Base-by-base conservation (phyloP, 2,888 invertebrate species). In the Troides aeacus region DNA sequence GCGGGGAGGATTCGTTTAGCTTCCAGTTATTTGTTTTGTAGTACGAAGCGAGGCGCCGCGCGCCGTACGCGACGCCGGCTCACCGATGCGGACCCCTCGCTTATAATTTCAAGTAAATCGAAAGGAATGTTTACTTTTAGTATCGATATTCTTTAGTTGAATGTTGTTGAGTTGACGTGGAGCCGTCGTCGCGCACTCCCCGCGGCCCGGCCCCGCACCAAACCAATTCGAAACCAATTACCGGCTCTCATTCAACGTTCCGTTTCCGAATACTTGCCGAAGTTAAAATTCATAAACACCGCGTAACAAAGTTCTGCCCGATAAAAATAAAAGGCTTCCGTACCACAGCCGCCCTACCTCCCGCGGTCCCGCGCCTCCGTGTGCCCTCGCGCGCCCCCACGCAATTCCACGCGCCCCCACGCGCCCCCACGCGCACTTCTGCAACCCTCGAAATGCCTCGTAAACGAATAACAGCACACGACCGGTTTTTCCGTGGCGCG, bases 301-400 rank as follows among this genome's bases (percentile, higher is more conserved):
- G 76, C 76, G 76, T 75, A 77, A 82, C 83, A 83, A 82, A 83
- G 80, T 77, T 79, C 78, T 78, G 77, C 76, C 76, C 73, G 76
- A 39, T 18, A 72, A 75, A 78, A 81, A 81, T 76, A 81, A 78
- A 79, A 79, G 79, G 79, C 80, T 79, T 78, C 76, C 74, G 75
- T 76, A 78, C 78, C 72, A 1, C 72, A 62, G 70, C 67, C 64
- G 68, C 73, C 72, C 72, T 72, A 70, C 72, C 71, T 72, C 64
- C 73, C 72, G 72, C 71, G 70, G 66, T 59, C 68, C 72, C 71
- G 67, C 36, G 3, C 39, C 50, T 15, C 15, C 65, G 1, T 12
- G 12, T 21, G 39, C 2, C 21, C 21, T 21, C 21, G 21, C 21
- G 1, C 21, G 21, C 21, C 21, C 21, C 21, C 21, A 21, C 21